Percentiles rank a stretch among this genome's conserved stretches.
phyloP scores from a whole-genome alignment of 2,888 invertebrate genomes.

The Helicoverpa assulta region DNA sequence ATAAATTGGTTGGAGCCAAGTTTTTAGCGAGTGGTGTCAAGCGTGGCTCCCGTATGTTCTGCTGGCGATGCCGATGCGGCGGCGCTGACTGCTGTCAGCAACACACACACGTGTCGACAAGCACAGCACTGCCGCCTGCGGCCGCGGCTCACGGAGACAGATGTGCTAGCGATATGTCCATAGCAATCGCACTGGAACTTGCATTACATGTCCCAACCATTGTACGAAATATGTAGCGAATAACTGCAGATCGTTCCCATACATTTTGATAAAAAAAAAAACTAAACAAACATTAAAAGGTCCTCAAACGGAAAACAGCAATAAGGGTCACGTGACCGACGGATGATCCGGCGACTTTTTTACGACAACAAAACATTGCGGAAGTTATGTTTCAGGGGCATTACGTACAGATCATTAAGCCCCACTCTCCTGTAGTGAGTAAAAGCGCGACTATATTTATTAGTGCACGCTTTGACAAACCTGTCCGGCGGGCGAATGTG shows the following conservation, averaged over 20 bases:
- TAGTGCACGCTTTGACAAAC: constrained; percentile 83
- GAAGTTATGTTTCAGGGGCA: constrained; percentile 84
- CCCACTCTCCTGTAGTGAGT: constrained; percentile 76
- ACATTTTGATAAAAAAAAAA: constrained; percentile 52
- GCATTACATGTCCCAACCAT: background rate
- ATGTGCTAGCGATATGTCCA: no score
- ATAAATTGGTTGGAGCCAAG: constrained; percentile 78
- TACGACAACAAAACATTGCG: constrained; percentile 84
- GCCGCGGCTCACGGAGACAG: no score
- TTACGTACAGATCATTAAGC: constrained; percentile 88
- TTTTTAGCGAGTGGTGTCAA: constrained; percentile 61
- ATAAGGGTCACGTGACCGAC: constrained; percentile 69
- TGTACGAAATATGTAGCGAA: background rate
- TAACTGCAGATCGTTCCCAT: constrained; percentile 12
- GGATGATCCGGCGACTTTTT: constrained; percentile 76
- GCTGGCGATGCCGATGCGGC: background rate
- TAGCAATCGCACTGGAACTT: no score
- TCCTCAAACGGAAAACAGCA: constrained; percentile 69
- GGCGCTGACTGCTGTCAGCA: no score
- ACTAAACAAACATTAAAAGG: constrained; percentile 61
- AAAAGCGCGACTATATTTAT: constrained; percentile 84
- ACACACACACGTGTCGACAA: no score
- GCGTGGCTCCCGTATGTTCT: constrained; percentile 8
- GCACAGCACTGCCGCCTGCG: no score
- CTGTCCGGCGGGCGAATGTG: constrained; percentile 64